A percentile compares a stretch with the other conserved stretches of the same genome.
Evolutionary conservation across 2,113 vertebrate genomes (phyloP).

Genomic region (Sarotherodon lohbergeri): DNA sequence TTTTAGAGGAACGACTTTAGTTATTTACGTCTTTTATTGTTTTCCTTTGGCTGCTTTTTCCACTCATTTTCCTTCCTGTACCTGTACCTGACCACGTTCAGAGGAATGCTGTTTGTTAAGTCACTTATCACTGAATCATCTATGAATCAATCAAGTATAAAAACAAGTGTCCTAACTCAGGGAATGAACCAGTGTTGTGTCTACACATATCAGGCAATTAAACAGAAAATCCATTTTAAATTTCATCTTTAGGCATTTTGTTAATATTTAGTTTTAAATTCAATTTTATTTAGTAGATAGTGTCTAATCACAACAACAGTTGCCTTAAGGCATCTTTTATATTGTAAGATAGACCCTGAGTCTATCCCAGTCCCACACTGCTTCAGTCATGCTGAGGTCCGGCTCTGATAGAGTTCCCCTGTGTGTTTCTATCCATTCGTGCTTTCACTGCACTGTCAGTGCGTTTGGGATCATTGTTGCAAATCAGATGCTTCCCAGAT

Average conservation of each 20-base stretch:
- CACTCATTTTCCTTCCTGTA: neutral
- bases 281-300: accelerated
- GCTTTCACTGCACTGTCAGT: neutral
- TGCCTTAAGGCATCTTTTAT: neutral
- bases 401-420: accelerated
- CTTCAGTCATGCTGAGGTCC: neutral
- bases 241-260: neutral
- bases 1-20: neutral
- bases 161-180: neutral
- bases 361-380: accelerated
- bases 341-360: accelerated
- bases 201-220: neutral
- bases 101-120: neutral
- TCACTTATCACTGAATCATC: neutral
- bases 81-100: accelerated
- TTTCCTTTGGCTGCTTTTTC: neutral
- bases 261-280: neutral
- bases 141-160: neutral
- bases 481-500: too few relatives aligned
- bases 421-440: neutral
- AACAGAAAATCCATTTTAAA: neutral
- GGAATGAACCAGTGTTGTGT: neutral
- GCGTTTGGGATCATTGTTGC: neutral
- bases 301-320: neutral
- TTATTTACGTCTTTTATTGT: neutral